A percentile compares a stretch with the other conserved stretches of the same genome.
Conservation (phyloP, 2,888 invertebrate genomes). For the Keiferia lycopersicella region DNA sequence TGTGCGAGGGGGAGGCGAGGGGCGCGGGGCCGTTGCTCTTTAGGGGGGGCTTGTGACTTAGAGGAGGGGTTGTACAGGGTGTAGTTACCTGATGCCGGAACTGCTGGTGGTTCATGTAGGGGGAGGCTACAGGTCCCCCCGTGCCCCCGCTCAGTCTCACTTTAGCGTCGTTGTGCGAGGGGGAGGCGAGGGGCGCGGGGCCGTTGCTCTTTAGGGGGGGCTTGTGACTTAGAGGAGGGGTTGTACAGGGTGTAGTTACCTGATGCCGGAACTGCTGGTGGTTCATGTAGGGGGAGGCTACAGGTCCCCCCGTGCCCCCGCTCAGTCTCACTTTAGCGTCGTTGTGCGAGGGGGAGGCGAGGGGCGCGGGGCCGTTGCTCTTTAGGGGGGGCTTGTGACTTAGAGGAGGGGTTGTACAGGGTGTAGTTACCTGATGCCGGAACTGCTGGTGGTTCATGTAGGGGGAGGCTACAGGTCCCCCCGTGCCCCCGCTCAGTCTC, state of each 20-base stretch:
- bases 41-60: too few relatives aligned
- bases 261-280: conserved; percentile 46
- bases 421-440: conserved; percentile 65
- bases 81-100: conserved; percentile 58
- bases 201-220: conserved; percentile 84
- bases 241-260: conserved; percentile 73
- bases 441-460: conserved; percentile 68
- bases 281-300: conserved; percentile 81
- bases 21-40: conserved; percentile 83
- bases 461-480: conserved; percentile 75
- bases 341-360: conserved; percentile 70
- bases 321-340: conserved; percentile 36
- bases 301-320: conserved; percentile 50
- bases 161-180: conserved; percentile 48
- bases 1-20: conserved; percentile 73
- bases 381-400: too few relatives aligned
- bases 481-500: conserved; percentile 41
- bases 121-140: conserved; percentile 74
- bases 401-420: too few relatives aligned
- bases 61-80: too few relatives aligned
- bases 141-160: conserved; percentile 36
- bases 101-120: conserved; percentile 72
- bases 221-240: too few relatives aligned
- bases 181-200: conserved; percentile 77
- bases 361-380: too few relatives aligned